These are phyloP conservation scores for Epirrhoe tristata DNA, from an alignment of 2,888 invertebrate species.

Conservation along the genomic window DNA sequence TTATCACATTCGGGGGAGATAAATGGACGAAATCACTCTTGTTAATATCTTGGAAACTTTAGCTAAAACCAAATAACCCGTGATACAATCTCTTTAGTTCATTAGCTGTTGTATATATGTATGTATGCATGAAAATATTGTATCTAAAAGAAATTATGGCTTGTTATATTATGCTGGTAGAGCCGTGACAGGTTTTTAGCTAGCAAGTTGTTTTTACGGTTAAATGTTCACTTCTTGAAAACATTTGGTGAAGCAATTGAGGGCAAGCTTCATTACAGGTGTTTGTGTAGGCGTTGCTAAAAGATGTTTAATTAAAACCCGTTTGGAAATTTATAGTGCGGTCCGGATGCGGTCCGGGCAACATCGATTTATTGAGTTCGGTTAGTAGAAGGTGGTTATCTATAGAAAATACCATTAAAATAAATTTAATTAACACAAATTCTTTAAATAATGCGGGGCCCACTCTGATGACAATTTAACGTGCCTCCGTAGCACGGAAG, in stretches of 20 bases:
- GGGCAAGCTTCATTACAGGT: constrained; percentile 33
- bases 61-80: constrained; percentile 4
- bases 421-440: neutral
- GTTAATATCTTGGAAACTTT: constrained; percentile 13
- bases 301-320: constrained; percentile 47
- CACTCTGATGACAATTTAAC: no score
- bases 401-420: neutral
- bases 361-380: constrained; percentile 40
- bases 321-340: constrained; percentile 43
- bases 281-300: constrained; percentile 38
- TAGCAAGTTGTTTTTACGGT: neutral
- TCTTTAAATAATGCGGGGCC: no score
- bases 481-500: no score
- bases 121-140: neutral
- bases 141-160: no score
- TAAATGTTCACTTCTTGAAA: constrained; percentile 3
- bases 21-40: constrained; percentile 39
- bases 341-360: constrained; percentile 37
- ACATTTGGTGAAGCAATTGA: constrained; percentile 31
- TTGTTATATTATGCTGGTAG: no score
- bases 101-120: neutral
- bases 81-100: constrained; percentile 1
- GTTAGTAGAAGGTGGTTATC: neutral
- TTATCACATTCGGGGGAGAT: constrained; percentile 43
- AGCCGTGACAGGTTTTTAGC: no score